Conservation (phyloP, 1,140 invertebrate species). For the Megathymus violae region DNA sequence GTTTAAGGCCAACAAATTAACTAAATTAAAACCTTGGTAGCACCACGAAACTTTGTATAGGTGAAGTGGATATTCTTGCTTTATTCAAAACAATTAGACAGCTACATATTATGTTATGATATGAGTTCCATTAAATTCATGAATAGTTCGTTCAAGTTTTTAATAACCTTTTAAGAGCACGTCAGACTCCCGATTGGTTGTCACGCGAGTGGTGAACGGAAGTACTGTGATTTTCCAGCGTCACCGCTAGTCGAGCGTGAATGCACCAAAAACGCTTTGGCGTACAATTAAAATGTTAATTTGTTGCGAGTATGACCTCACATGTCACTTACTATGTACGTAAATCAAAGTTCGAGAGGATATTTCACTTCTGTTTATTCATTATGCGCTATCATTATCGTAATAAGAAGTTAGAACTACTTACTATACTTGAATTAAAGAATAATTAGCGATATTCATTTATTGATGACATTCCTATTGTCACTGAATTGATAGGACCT, state of each 20-base stretch:
- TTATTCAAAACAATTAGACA: no score
- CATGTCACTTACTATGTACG: slow-evolving; percentile 23
- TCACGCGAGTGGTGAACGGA: slow-evolving; percentile 41
- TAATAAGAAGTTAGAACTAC: no score
- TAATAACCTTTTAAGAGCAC: slow-evolving; percentile 70
- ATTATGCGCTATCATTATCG: no score
- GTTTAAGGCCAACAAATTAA: no score
- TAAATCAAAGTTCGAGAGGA: slow-evolving; percentile 14
- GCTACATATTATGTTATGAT: neutral
- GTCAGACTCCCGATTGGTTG: slow-evolving; percentile 67
- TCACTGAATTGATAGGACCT: no score
- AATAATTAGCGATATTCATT: no score
- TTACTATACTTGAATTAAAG: no score
- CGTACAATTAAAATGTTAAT: slow-evolving; percentile 79
- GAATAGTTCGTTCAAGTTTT: slow-evolving; percentile 51
- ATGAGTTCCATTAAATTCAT: neutral
- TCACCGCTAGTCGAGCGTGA: slow-evolving; percentile 44
- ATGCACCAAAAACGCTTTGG: slow-evolving; percentile 55
- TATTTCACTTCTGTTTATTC: slow-evolving; percentile 14
- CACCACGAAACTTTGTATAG: no score
- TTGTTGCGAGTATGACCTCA: slow-evolving; percentile 39
- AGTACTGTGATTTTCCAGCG: slow-evolving; percentile 58
- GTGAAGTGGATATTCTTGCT: no score
- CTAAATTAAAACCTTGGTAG: no score
- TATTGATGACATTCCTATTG: no score